Evolutionary conservation across 2,888 invertebrate genomes (phyloP).

Genomic region (Pimpla rufipes): DNA sequence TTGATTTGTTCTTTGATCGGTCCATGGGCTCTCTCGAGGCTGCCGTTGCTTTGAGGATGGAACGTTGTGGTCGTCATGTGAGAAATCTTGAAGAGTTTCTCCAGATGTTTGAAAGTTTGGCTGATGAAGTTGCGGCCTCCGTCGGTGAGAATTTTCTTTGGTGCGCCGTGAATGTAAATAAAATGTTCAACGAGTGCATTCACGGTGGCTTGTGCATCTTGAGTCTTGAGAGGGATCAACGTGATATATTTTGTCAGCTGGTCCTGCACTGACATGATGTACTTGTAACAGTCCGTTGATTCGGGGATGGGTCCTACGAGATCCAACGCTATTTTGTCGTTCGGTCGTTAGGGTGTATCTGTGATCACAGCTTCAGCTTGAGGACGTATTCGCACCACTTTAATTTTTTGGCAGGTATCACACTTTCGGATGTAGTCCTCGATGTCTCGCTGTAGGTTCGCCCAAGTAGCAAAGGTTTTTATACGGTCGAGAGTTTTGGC

Average conservation of each 20-base stretch:
- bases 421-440: slow-evolving; percentile 19
- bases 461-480: slow-evolving; percentile 11
- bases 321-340: slow-evolving; percentile 17
- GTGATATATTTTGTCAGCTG: slow-evolving; percentile 3
- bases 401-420: background rate
- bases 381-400: background rate
- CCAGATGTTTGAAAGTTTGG: slow-evolving; percentile 18
- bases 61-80: slow-evolving; percentile 24
- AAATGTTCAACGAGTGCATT: too few species aligned
- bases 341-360: slow-evolving; percentile 1
- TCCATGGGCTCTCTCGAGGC: slow-evolving; percentile 12
- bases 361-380: background rate
- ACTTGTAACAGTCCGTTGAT: background rate
- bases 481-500: slow-evolving; percentile 2
- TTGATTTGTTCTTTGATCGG: slow-evolving; percentile 24
- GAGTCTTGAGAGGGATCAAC: background rate
- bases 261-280: slow-evolving; percentile 8
- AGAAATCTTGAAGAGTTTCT: slow-evolving; percentile 14
- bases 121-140: background rate
- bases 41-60: slow-evolving; percentile 27
- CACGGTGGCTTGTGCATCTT: too few species aligned
- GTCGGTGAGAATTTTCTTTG: too few species aligned
- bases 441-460: slow-evolving; percentile 18
- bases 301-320: background rate
- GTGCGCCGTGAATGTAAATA: too few species aligned